Evolutionary conservation across 2,113 vertebrate species (phyloP), one percentile per base, ranked within the genome.

Genomic region (Notiomystis cincta): DNA sequence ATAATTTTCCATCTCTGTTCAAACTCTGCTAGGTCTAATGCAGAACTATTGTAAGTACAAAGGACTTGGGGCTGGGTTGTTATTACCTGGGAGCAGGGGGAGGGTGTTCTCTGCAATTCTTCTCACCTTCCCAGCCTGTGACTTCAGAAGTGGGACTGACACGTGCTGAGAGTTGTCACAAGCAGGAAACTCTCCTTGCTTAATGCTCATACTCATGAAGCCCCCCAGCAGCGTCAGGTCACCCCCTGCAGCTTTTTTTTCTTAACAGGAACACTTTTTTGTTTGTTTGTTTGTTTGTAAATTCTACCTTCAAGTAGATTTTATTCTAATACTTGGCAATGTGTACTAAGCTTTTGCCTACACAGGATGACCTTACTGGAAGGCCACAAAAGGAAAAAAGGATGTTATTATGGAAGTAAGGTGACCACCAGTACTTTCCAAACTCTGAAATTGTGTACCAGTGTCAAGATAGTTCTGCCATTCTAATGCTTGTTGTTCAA

Each of bases 61-160:
- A 12, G 16, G 27, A 44, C 23, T 25, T 44, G 23, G 18, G 7
- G 27, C 12, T 71, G 16, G 10, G 18, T 24, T 70, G 22, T 30
- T 54, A 44, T 13, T 25, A 30, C 51, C 2, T 4, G 6, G 2
- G 11, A 2, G 7, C 16, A 5, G 13, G 5, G 6, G 12, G 19
- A 33, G 5, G 8, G 19, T 7, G 19, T 2, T 31, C 19, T 51
- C 70, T 35, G 10, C n/a, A 85, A 18, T 44, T 80, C 48, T 79
- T 50, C 42, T 85, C 37, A 58, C 17, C 11, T 54, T 42, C n/a
- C 42, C n/a, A 45, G 6, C 9, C 35, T 60, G 44, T 48, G 48
- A 25, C 22, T 64, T 62, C 42, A 38, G 4, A 81, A 73, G 28
- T 37, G 31, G 42, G 44, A 66, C 0, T 50, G 33, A 33, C 31